Percentiles rank a stretch among this genome's conserved stretches.
Evolutionary conservation across 2,113 vertebrate species (phyloP).

Genomic region (Notothenia rossii): DNA sequence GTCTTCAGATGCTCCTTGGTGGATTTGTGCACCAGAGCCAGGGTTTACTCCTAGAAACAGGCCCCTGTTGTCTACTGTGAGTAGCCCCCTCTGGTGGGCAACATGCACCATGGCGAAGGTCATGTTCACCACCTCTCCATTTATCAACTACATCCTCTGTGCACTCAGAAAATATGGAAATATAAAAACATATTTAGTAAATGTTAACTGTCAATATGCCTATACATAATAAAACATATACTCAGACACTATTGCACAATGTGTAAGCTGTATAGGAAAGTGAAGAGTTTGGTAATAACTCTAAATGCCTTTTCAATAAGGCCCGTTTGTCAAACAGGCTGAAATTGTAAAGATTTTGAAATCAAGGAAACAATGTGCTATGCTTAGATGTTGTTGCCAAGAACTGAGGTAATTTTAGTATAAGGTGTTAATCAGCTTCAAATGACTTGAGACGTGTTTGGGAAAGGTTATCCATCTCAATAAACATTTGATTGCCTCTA

Average conservation of each 20-base stretch:
- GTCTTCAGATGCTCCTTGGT: constrained; percentile 79
- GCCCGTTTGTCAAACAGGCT: too few species aligned
- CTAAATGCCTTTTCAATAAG: too few species aligned
- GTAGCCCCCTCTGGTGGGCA: constrained; percentile 61
- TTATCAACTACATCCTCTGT: constrained; percentile 70
- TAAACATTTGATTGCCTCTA: not conserved
- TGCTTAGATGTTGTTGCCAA: not conserved
- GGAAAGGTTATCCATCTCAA: not conserved
- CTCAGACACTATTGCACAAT: not conserved
- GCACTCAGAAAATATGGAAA: not conserved
- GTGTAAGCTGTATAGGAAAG: not conserved
- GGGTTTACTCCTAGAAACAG: not conserved
- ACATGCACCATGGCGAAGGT: not conserved
- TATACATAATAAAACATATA: not conserved
- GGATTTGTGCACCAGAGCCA: constrained; percentile 75
- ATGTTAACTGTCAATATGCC: not conserved
- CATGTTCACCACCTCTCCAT: constrained; percentile 72
- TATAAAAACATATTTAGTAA: not conserved
- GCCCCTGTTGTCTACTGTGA: constrained; percentile 63
- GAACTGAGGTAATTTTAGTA: not conserved
- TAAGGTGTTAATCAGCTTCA: not conserved
- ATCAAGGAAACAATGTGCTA: not conserved
- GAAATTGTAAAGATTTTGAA: too few species aligned
- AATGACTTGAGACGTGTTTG: not conserved
- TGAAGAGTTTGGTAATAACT: not conserved